These are phyloP conservation scores for Priocnemis perturbator DNA, from an alignment of 2,888 invertebrate species.

Conservation along the genomic window DNA sequence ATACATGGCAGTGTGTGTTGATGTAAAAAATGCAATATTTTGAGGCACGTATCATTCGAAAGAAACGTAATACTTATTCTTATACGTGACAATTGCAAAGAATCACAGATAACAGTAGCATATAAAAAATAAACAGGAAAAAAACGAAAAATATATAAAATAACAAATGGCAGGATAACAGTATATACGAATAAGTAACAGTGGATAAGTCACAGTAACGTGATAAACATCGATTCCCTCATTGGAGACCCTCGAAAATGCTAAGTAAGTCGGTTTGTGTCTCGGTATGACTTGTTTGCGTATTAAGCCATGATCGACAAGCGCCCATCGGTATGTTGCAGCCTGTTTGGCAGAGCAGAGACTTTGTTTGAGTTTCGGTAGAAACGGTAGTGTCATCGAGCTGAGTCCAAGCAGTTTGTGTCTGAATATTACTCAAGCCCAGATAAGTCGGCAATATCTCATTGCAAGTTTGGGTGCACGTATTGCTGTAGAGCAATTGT, in stretches of 20 bases:
- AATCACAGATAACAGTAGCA: conserved; percentile 8
- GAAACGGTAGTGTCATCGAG: conserved; percentile 78
- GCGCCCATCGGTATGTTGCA: conserved; percentile 56
- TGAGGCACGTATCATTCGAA: conserved; percentile 5
- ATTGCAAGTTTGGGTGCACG: conserved; percentile 78
- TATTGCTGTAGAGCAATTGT: conserved; percentile 75
- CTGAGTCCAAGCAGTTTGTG: conserved; percentile 79
- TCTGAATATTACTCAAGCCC: conserved; percentile 80
- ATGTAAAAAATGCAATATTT: conserved; percentile 11
- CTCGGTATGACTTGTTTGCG: conserved; percentile 76
- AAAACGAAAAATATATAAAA: conserved; percentile 7
- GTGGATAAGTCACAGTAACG: conserved; percentile 6
- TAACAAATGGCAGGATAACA: conserved; percentile 4
- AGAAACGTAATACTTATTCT: neutral
- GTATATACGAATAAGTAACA: conserved; percentile 10
- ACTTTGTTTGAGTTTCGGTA: conserved; percentile 79
- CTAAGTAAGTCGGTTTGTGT: conserved; percentile 77
- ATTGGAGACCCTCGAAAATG: conserved; percentile 67
- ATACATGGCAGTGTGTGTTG: conserved; percentile 8
- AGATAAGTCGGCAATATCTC: conserved; percentile 78
- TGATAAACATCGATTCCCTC: conserved; percentile 16
- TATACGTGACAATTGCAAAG: neutral
- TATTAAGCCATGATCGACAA: conserved; percentile 65
- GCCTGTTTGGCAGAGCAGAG: conserved; percentile 52
- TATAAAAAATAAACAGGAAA: neutral